Evolutionary conservation across 1,140 invertebrate species (phyloP), one percentile per base, ranked within the genome.

Genomic region (Carcinoscorpius rotundicauda): DNA sequence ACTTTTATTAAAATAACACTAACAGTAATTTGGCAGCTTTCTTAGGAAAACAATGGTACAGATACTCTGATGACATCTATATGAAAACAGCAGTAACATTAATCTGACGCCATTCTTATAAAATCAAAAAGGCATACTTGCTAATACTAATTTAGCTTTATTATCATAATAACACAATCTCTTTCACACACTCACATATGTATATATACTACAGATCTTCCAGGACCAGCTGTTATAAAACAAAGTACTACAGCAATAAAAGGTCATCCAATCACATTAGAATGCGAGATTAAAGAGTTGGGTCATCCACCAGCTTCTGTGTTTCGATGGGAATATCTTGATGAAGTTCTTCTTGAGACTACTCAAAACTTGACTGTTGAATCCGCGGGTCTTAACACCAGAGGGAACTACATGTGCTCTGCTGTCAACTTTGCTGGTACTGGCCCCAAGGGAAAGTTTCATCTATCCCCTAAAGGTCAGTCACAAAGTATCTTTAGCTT

Each of bases 361-460:
- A 64, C 65, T 3, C 55, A 67, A 50, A 68, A 67, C 52, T 65
- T 68, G 6, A 66, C 64, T 8, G 68, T 69, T n/a, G 64, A 65
- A 5, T 49, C 53, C n/a, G 58, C 67, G 9, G 49, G 56, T 49
- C 60, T 72, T 4, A 62, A 51, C 4, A 67, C 57, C 49, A 61
- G 65, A 58, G 72, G 72, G 10, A 72, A 72, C 52, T 93, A 91
- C 78, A 89, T 88, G 0, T 95, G 92, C 73, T 81, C 86, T 64
- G 89, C 89, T 0, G 82, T 84, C 72, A 93, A 91, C 75, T 83
- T 85, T 49, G 91, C 87, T 4, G 91, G 91, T 0, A 83, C 85
- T 68, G 89, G 90, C 29, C 29, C 29, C 29, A 29, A 29, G 29
- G 29, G 29, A 29, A 29, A 29, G 29, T 29, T 29, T 29, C 29